Evolutionary conservation across 2,113 vertebrate species (phyloP), one percentile per base, ranked within the genome.

Genomic region (Calypte anna): DNA sequence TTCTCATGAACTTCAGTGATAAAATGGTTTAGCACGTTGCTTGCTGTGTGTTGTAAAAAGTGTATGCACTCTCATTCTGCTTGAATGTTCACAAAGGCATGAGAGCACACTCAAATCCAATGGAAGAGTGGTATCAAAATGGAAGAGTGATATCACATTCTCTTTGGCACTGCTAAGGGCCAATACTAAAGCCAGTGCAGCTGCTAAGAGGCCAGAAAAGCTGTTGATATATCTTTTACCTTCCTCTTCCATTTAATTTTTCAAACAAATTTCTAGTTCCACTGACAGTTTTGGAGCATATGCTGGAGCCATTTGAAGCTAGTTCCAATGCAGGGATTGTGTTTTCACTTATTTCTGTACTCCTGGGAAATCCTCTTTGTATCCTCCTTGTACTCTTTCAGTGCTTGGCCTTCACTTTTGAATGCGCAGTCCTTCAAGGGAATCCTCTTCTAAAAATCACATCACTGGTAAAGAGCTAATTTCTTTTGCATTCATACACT

Each of bases 61-160:
- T 6, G 1, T 31, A 61, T n/a, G 9, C 63, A 13, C 4, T 75
- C 84, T 64, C 1, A 23, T 87, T 59, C 84, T 43, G 23, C 9
- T 43, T 19, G 22, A 92, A 27, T 59, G 9, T 38, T 70, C 1
- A 58, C 38, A 20, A 66, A 62, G 48, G 1, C 12, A 6, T 17
- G 28, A 51, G 12, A 51, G 69, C 10, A 63, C 13, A 28, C 8
- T 43, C 6, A 82, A 48, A 57, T 36, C 13, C n/a, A 43, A 14
- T 9, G 4, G 1, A 31, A 14, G 7, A 28, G 8, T 14, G 10
- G 28, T 15, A 14, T 1, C 9, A 75, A 89, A 87, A 67, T 9
- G 4, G 1, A 31, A 14, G 6, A 28, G 8, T 14, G 10, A 31
- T 15, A 14, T 1, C 9, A n/a, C 3, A 10, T 5, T 3, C 10